Conservation (phyloP, 2,113 vertebrate species). For the Cryptomyrus ogoouensis region DNA sequence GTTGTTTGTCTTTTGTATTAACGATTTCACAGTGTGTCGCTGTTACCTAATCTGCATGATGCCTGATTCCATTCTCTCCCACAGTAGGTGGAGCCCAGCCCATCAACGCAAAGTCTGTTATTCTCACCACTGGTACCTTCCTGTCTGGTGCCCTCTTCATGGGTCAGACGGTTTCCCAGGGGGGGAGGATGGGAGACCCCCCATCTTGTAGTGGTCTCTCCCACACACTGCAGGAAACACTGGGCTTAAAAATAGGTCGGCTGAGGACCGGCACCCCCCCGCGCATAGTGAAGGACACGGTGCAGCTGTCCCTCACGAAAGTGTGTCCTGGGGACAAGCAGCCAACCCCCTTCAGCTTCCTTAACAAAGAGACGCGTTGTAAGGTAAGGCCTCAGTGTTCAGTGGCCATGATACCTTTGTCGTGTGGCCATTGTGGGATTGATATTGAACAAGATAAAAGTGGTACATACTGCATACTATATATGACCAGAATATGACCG, state of each 20-base stretch:
- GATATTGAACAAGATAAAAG: background rate
- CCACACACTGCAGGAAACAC: constrained; percentile 66
- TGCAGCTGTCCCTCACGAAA: constrained; percentile 66
- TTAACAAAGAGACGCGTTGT: constrained; percentile 58
- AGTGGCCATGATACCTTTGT: background rate
- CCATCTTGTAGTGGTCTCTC: constrained; percentile 75
- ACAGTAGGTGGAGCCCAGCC: constrained; percentile 59
- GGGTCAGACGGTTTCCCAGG: constrained; percentile 68
- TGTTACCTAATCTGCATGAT: background rate
- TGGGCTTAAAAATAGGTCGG: constrained; percentile 76
- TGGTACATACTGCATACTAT: background rate
- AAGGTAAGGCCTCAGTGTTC: constrained; percentile 44
- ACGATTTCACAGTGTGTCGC: background rate
- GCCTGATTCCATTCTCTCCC: background rate
- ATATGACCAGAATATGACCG: background rate
- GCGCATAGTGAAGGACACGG: constrained; percentile 72
- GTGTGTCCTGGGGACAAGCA: constrained; percentile 63
- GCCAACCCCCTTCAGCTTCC: constrained; percentile 83
- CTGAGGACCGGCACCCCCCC: constrained; percentile 89
- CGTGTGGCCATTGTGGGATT: background rate
- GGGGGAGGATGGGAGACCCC: constrained; percentile 82
- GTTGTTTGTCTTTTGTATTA: background rate
- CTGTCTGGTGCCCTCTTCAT: constrained; percentile 76
- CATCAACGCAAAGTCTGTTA: constrained; percentile 63
- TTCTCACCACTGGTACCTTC: constrained; percentile 91